Evolutionary conservation across 1,140 invertebrate species (phyloP), one percentile per base, ranked within the genome.

Genomic region (Drosophila punjabiensis): DNA sequence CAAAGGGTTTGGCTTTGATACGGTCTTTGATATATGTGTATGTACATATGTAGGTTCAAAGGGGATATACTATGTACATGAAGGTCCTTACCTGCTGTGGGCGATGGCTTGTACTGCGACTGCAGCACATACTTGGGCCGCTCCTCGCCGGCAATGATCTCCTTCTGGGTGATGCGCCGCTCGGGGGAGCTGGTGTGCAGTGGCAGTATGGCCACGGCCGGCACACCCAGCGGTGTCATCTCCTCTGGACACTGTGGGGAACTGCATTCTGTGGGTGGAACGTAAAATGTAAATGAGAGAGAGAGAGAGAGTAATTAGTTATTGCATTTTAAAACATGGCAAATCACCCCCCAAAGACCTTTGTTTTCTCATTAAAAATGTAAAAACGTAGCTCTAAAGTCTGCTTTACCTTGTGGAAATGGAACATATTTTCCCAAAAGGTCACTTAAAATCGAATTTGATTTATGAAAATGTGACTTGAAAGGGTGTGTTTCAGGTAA

Each of bases 121-220:
- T 91, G 88, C 3, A 92, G 81, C 11, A 92, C 85, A 69, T 93
- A 93, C 61, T 93, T 93, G 59, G 93, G 93, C 53, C 92, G 77
- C 79, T 93, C 93, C 79, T 93, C 93, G 32, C 93, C 93, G 48
- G 93, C 93, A 47, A 93, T 92, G 63, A 93, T 93, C 85, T 93
- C 93, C 74, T 93, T 93, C 68, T 93, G 92, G 62, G 92, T 93
- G 45, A 93, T 92, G 47, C 92, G 91, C 14, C 91, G 89, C 81
- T 93, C 92, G 30, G 92, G 92, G 66, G 93, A 93, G 41, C 81
- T 93, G 52, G 91, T 92, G 53, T 93, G 89, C 52, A 93, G 52
- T 5, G 93, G 92, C 48, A 93, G 48, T 39, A 93, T 53, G 58
- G 92, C 90, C 62, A 93, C 92, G 3, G 92, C 87, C 13, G 93